Conservation (phyloP, 2,113 vertebrate genomes). For the Carollia perspicillata region DNA sequence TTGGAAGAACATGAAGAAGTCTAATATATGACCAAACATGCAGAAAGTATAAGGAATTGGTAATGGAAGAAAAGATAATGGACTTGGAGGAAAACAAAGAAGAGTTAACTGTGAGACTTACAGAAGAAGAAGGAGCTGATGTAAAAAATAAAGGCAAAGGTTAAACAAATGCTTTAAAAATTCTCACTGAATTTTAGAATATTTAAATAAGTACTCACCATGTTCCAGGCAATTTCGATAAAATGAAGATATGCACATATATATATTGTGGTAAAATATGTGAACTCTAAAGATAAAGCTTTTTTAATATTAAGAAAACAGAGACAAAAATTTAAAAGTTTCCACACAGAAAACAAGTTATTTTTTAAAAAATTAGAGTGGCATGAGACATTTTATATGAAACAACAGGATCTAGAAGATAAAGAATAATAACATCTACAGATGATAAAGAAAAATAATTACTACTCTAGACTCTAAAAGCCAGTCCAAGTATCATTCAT, state of each 20-base stretch:
- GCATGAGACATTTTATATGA: not conserved
- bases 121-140: not conserved
- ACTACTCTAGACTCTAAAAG: not conserved
- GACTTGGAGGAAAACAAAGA: not conserved
- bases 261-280: not conserved
- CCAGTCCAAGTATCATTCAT: not conserved
- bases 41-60: not conserved
- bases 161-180: not conserved
- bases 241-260: not conserved
- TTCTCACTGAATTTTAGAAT: not conserved
- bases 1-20: not conserved
- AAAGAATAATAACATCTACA: not conserved
- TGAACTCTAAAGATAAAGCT: not conserved
- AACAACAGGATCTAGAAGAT: not conserved
- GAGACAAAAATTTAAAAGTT: not conserved
- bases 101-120: not conserved
- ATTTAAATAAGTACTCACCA: not conserved
- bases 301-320: not conserved
- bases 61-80: not conserved
- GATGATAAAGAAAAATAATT: not conserved
- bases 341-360: not conserved
- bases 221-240: not conserved
- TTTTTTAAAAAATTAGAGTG: not conserved
- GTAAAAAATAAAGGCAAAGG: not conserved
- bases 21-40: not conserved